Conservation (phyloP, 2,888 invertebrate genomes). For the Andrena chrysosceles region DNA sequence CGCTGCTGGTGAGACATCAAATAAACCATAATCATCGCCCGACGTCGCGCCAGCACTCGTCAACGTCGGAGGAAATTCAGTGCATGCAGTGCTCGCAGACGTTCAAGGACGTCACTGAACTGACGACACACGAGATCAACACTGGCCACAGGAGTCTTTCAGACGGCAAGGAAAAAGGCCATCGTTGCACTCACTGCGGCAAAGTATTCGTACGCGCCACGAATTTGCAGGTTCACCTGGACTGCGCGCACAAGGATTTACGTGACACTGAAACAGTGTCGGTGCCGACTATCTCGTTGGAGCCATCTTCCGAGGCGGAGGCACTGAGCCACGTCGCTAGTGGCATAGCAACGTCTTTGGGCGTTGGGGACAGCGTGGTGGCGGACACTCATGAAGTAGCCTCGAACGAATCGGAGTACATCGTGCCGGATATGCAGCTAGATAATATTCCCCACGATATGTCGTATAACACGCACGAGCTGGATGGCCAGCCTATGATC, state of each 20-base stretch:
- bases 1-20: conserved; percentile 90
- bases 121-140: conserved; percentile 80
- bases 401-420: conserved; percentile 72
- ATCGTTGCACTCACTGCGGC: conserved; percentile 90
- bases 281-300: conserved; percentile 77
- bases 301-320: conserved; percentile 86
- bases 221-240: conserved; percentile 84
- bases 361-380: conserved; percentile 86
- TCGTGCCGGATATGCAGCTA: conserved; percentile 76
- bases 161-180: conserved; percentile 80
- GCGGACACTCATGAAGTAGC: conserved; percentile 86
- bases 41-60: conserved; percentile 63
- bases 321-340: conserved; percentile 87
- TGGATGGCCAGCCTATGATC: conserved; percentile 82
- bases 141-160: conserved; percentile 75
- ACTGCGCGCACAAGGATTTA: conserved; percentile 79
- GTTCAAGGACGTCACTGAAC: conserved; percentile 76
- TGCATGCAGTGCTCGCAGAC: conserved; percentile 78
- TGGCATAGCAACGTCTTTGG: conserved; percentile 87
- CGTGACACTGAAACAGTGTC: conserved; percentile 48
- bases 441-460: conserved; percentile 68
- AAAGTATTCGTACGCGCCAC: conserved; percentile 90
- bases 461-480: conserved; percentile 83
- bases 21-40: conserved; percentile 87
- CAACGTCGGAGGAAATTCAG: conserved; percentile 72